phyloP scores from a whole-genome alignment of 2,113 vertebrate genomes.

The Motacilla alba region DNA sequence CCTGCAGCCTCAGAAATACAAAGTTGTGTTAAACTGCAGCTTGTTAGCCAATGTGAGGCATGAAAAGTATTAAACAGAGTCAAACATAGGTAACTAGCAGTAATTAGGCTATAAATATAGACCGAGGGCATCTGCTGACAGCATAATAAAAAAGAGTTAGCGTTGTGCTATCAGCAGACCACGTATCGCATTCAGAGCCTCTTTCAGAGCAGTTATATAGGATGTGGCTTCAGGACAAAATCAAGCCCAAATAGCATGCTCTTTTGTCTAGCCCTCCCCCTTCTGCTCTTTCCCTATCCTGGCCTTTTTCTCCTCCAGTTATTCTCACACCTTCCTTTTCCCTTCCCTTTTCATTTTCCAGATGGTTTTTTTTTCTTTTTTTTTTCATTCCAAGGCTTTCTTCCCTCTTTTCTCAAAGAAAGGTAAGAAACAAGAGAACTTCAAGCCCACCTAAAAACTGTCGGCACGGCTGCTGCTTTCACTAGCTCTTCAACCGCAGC shows the following conservation, averaged over 20 bases:
- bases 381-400: conserved; percentile 24
- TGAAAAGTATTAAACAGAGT: conserved; percentile 57
- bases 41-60: conserved; percentile 67
- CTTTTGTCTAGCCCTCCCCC: background rate
- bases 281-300: background rate
- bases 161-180: conserved; percentile 52
- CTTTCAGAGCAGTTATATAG: background rate
- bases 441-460: conserved; percentile 50
- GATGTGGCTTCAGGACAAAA: conserved; percentile 38
- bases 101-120: conserved; percentile 60
- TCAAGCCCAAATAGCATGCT: background rate
- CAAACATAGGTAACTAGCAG: conserved; percentile 40
- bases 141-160: conserved; percentile 56
- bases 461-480: conserved; percentile 37
- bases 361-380: background rate
- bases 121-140: conserved; percentile 45
- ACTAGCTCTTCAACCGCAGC: conserved; percentile 47
- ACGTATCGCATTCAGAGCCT: conserved; percentile 17
- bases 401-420: conserved; percentile 2
- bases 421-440: conserved; percentile 59
- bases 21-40: conserved; percentile 62
- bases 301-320: background rate
- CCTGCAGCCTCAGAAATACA: conserved; percentile 63
- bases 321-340: background rate
- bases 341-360: background rate